A percentile compares a stretch with the other conserved stretches of the same genome.
Evolutionary conservation across 1,140 invertebrate genomes (phyloP).

Genomic region (Armadillidium nasatum): DNA sequence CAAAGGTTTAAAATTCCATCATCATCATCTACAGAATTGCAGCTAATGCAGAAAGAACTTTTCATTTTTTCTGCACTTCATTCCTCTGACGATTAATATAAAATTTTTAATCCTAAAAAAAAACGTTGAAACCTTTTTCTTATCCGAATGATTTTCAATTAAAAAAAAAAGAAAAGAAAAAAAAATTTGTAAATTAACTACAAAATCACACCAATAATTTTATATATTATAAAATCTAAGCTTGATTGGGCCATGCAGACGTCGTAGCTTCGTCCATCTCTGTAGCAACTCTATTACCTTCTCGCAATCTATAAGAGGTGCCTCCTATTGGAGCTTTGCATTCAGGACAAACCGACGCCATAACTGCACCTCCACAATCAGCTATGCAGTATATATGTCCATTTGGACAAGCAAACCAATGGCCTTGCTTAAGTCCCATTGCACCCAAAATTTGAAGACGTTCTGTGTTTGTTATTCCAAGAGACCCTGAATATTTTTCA

Average conservation of each 20-base stretch:
- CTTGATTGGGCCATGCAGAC: constrained; percentile 56
- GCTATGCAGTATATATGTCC: constrained; percentile 66
- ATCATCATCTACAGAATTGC: no score
- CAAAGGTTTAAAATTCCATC: no score
- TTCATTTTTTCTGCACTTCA: no score
- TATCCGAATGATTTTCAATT: no score
- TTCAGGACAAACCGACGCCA: constrained; percentile 57
- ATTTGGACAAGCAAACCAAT: constrained; percentile 71
- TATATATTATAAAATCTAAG: no score
- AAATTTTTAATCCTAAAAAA: no score
- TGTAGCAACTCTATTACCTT: constrained; percentile 55
- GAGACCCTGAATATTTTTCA: constrained; percentile 37
- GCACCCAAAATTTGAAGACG: constrained; percentile 58
- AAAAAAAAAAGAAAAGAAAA: no score
- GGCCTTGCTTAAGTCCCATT: constrained; percentile 57
- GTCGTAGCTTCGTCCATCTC: constrained; percentile 58
- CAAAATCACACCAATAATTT: no score
- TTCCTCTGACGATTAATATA: no score
- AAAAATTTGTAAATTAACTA: no score
- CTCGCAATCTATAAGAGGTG: constrained; percentile 53
- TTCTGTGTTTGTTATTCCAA: constrained; percentile 56
- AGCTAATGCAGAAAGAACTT: no score
- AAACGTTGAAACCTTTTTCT: no score
- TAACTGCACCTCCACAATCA: constrained; percentile 66
- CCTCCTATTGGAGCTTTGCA: constrained; percentile 64